Percentiles rank a stretch among this genome's conserved stretches.
Evolutionary conservation across 30 jellyfish, hydroid and myxozoan genomes (phyloP).

Genomic region (Chrysaora quinquecirrha): DNA sequence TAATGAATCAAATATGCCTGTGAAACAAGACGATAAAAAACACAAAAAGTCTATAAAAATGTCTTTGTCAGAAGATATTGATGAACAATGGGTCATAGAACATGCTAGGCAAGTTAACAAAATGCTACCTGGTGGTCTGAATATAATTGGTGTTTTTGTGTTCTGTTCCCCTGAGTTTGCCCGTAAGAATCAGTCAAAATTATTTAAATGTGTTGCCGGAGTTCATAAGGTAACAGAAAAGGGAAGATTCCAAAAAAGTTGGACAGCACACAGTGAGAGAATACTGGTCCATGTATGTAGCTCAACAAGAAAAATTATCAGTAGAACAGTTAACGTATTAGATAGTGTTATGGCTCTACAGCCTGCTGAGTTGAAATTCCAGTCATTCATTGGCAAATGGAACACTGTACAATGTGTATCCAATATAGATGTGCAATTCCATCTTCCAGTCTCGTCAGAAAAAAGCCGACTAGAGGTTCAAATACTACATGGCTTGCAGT

Average conservation of each 20-base stretch:
- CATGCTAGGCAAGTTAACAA: conserved; percentile 95
- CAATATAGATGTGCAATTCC: conserved; percentile 65
- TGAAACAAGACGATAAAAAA: conserved; percentile 24
- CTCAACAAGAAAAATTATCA: conserved; percentile 72
- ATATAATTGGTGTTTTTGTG: conserved; percentile 75
- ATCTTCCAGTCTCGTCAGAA: conserved; percentile 81
- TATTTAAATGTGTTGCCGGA: conserved; percentile 59
- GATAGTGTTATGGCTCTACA: conserved; percentile 63
- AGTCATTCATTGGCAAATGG: conserved; percentile 77
- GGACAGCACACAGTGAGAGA: conserved; percentile 70
- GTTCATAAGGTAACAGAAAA: conserved; percentile 73
- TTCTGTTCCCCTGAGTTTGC: conserved; percentile 74
- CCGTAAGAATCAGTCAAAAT: conserved; percentile 60
- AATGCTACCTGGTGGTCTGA: conserved; percentile 94
- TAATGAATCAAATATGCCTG: conserved; percentile 30
- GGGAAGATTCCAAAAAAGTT: conserved; percentile 43
- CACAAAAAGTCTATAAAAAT: conserved; percentile 24
- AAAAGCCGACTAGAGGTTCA: conserved; percentile 62
- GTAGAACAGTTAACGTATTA: conserved; percentile 73
- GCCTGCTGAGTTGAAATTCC: conserved; percentile 86
- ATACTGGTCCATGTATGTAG: conserved; percentile 78
- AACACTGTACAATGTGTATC: conserved; percentile 63
- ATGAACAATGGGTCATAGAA: conserved; percentile 88
- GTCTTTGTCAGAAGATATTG: conserved; percentile 57
- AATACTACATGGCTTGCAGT: conserved; percentile 72